Base-by-base conservation (phyloP, 1,140 invertebrate species). In the Plectus sambesii region DNA sequence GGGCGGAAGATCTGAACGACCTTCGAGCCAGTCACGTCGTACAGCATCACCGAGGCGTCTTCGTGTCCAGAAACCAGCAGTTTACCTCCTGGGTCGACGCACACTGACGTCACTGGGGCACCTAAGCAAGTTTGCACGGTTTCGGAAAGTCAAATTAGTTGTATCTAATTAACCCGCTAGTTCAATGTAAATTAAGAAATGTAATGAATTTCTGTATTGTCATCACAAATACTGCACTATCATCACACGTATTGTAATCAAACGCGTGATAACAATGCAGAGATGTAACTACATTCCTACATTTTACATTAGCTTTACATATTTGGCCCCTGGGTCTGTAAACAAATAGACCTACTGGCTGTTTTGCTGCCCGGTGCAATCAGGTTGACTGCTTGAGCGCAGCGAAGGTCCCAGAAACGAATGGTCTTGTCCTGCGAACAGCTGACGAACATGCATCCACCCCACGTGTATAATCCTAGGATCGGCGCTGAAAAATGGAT, bases 391-490 rank as follows among this genome's bases (percentile, higher is more conserved):
- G 75, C 67, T 20, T 70, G 66, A 3, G 72, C 70, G 8, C 85
- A 85, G 56, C 93, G 76, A 25, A 98, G 74, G 70, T 99, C 93
- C 93, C 92, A 98, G 70, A 98, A 90, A 29, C 92, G 79, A n/a
- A 92, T 84, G 0, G 85, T 86, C 73, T 86, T 84, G 68, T 89
- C 89, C 68, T 94, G 87, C 1, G 87, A 89, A 38, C 92, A 92
- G 57, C 86, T 92, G 1, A 90, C 88, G 42, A 73, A 98, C 83
- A 92, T 88, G 15, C 86, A 86, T 40, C 87, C 87, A 22, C 88
- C 88, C 90, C 90, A 97, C 40, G 88, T 93, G 73, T 92, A 92
- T 5, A 98, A 74, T 0, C 88, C 83, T 29, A 96, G 75, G 41
- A 98, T 85, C 63, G 90, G 88, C n/a, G 87, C 81, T 78, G 63